Evolutionary conservation across 2,797 vertebrate species (phyloP).

Genomic region (Babyrousa celebensis): DNA sequence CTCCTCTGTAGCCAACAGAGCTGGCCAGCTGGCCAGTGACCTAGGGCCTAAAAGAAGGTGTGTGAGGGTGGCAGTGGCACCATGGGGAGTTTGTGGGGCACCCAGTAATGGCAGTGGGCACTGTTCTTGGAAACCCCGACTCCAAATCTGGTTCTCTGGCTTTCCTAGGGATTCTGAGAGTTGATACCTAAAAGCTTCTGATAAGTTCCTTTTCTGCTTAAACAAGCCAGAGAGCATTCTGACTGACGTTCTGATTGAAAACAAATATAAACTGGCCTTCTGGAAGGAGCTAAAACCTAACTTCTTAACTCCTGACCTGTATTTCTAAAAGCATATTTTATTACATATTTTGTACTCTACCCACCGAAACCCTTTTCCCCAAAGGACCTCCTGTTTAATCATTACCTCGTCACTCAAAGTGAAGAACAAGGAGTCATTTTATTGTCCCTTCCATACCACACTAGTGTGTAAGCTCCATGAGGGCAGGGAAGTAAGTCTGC

Average conservation of each 20-base stretch:
- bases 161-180: background rate
- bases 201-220: background rate
- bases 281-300: background rate
- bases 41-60: background rate
- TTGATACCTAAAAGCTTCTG: background rate
- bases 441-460: background rate
- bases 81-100: background rate
- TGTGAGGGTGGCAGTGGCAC: background rate
- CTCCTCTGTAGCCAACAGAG: background rate
- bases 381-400: background rate
- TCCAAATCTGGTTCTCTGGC: background rate
- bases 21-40: background rate
- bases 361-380: background rate
- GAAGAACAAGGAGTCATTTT: conserved; percentile 11
- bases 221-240: background rate
- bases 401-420: background rate
- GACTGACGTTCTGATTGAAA: background rate
- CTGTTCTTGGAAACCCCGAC: background rate
- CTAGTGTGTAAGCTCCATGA: background rate
- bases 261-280: background rate
- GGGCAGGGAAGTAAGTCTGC: background rate
- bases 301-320: background rate
- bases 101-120: background rate
- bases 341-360: background rate
- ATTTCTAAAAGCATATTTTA: background rate